These are phyloP conservation scores for fruit fly (Drosophila melanogaster) DNA, from an alignment of 1,140 invertebrate species.

Conservation along the genomic window Release_6_plus_ISO1_MT NT_033779.5:10965501-10966000, in stretches of 20 bases:
- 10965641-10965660: constrained; percentile 89
- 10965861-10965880: constrained; percentile 85
- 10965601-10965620: constrained; percentile 88
- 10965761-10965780: not conserved
- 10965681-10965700: constrained; percentile 89
- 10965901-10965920: constrained; percentile 87
- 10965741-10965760: not conserved
- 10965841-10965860: constrained; percentile 84
- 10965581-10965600: constrained; percentile 75
- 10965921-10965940: constrained; percentile 7
- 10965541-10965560: constrained; percentile 27
- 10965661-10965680: constrained; percentile 81
- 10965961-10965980: constrained; percentile 33
- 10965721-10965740: constrained; percentile 86
- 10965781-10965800: constrained; percentile 90
- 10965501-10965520: constrained; percentile 46
- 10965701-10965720: constrained; percentile 90
- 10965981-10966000: constrained; percentile 85
- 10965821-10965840: constrained; percentile 85
- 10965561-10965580: constrained; percentile 52
- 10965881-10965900: constrained; percentile 88
- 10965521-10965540: constrained; percentile 59
- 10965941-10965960: constrained; percentile 63
- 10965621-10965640: constrained; percentile 90
- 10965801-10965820: constrained; percentile 88